Evolutionary conservation across 2,113 vertebrate genomes (phyloP).

Genomic region (Carassius carassius): DNA sequence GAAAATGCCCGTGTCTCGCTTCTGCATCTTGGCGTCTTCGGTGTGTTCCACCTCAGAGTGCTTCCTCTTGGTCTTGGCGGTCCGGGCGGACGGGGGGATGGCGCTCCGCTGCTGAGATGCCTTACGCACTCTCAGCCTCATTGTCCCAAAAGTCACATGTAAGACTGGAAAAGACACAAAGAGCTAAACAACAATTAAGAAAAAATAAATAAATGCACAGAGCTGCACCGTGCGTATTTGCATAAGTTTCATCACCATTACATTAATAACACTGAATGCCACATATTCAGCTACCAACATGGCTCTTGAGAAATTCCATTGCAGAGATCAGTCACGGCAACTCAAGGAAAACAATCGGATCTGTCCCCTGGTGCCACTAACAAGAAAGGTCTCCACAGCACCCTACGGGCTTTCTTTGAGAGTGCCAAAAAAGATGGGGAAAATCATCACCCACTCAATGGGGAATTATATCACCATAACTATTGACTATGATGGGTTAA

Average conservation of each 20-base stretch:
- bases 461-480: neutral
- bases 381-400: slow-evolving; percentile 15
- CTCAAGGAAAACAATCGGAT: neutral
- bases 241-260: neutral
- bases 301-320: neutral
- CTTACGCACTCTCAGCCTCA: slow-evolving; percentile 98
- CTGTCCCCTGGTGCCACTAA: neutral
- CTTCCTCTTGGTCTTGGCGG: slow-evolving; percentile 89
- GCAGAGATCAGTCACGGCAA: slow-evolving; percentile 16
- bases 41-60: slow-evolving; percentile 72
- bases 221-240: neutral
- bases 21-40: slow-evolving; percentile 73
- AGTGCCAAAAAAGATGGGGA: neutral
- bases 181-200: too few species aligned
- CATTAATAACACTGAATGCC: neutral
- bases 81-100: slow-evolving; percentile 72
- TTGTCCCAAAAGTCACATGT: slow-evolving; percentile 88
- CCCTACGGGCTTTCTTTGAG: neutral
- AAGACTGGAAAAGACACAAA: slow-evolving; percentile 69
- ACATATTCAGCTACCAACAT: neutral
- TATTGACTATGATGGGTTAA: neutral
- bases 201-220: too few species aligned
- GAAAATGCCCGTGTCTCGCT: slow-evolving; percentile 74
- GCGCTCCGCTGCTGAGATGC: slow-evolving; percentile 88
- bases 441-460: neutral